Conservation (phyloP, 1,140 invertebrate species). For the Frieseomelitta varia region DNA sequence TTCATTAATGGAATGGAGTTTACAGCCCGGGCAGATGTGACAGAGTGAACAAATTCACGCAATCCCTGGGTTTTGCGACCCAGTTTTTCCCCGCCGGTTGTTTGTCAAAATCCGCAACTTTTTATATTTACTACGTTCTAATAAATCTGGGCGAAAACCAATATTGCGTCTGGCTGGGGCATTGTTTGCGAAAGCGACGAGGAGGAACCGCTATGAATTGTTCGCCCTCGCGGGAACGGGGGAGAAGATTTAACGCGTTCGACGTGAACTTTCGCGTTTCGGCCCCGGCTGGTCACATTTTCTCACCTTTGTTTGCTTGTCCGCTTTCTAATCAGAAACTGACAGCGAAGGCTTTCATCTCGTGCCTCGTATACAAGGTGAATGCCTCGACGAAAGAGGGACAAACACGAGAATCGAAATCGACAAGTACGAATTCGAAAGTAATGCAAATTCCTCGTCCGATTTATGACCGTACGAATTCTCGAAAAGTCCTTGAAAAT, state of each 20-base stretch:
- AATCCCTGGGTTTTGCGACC: not conserved
- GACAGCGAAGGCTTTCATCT: too few relatives aligned
- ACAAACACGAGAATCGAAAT: too few relatives aligned
- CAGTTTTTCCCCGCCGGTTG: not conserved
- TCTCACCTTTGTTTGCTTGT: too few relatives aligned
- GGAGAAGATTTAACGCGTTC: not conserved
- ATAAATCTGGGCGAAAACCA: conserved; percentile 15
- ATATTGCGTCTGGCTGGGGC: not conserved
- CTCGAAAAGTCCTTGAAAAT: conserved; percentile 17
- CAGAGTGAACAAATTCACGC: not conserved
- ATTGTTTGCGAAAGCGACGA: not conserved
- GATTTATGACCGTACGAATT: too few relatives aligned
- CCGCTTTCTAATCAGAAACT: too few relatives aligned
- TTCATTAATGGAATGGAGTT: not conserved
- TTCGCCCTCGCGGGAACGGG: not conserved
- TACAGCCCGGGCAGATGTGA: not conserved
- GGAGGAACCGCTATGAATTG: not conserved
- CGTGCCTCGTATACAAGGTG: too few relatives aligned
- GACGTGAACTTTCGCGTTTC: too few relatives aligned
- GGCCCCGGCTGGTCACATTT: too few relatives aligned
- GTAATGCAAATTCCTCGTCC: too few relatives aligned
- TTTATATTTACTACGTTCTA: conserved; percentile 19
- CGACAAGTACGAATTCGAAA: too few relatives aligned
- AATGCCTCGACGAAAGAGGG: too few relatives aligned
- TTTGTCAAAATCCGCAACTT: not conserved